phyloP scores from a whole-genome alignment of 2,113 vertebrate genomes.

The Odocoileus virginianus region DNA sequence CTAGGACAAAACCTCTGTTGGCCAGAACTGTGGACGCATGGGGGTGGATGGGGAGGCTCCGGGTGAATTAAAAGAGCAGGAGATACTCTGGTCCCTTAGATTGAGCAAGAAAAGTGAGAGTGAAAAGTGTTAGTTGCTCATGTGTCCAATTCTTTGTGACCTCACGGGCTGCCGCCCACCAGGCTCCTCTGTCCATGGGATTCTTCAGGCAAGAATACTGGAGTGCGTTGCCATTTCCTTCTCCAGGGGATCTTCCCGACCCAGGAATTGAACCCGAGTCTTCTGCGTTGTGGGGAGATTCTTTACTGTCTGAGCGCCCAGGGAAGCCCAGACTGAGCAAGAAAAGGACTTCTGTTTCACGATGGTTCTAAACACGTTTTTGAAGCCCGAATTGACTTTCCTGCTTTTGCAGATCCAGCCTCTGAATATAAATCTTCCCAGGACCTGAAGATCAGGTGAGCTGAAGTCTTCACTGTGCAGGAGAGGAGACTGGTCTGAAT shows the following conservation, averaged over 20 bases:
- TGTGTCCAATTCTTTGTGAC: not conserved
- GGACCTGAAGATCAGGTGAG: not conserved
- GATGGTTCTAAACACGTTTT: fast-evolving
- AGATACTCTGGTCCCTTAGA: not conserved
- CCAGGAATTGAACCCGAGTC: not conserved
- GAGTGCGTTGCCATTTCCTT: not conserved
- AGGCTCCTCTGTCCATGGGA: not conserved
- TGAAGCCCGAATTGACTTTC: not conserved
- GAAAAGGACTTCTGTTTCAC: not conserved
- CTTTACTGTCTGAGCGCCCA: not conserved
- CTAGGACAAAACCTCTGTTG: fast-evolving
- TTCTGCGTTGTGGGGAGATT: not conserved
- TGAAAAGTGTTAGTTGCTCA: not conserved
- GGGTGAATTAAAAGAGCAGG: not conserved
- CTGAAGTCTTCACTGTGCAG: not conserved
- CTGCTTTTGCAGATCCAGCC: too few relatives aligned
- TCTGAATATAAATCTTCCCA: not conserved
- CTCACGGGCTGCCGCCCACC: fast-evolving
- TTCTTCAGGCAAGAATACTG: not conserved
- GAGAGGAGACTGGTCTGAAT: not conserved
- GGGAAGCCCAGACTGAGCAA: not conserved
- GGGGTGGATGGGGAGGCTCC: not conserved
- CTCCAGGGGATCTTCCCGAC: not conserved
- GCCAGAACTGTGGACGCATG: not conserved
- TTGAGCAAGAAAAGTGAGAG: not conserved